Conservation (phyloP, 2,113 vertebrate species). For the Cacatua alba region DNA sequence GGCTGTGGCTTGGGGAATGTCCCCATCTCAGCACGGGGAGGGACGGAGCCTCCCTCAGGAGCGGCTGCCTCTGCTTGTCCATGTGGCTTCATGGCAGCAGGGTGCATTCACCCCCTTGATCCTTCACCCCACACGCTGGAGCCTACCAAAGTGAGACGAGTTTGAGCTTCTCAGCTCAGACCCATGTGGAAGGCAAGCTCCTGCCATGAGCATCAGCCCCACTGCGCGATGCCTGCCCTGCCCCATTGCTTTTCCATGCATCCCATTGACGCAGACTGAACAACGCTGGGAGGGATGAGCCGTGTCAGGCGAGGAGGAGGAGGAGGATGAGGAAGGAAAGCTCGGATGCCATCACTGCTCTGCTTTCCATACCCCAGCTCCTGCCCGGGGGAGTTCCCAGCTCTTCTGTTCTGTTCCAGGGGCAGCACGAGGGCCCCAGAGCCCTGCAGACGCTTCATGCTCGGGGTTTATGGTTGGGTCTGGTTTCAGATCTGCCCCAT, state of each 20-base stretch:
- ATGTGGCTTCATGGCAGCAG: background rate
- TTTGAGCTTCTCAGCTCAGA: no score
- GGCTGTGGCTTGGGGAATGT: background rate
- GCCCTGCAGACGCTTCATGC: background rate
- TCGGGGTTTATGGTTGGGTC: constrained; percentile 5
- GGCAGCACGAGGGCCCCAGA: background rate
- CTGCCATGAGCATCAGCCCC: no score
- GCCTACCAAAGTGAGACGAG: no score
- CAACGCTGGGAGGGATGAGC: background rate
- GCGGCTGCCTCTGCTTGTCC: background rate
- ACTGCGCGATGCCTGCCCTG: background rate
- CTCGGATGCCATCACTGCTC: background rate
- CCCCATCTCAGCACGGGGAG: background rate
- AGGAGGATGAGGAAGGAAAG: background rate
- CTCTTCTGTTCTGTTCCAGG: constrained; percentile 43
- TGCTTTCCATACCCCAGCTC: background rate
- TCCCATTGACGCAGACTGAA: background rate
- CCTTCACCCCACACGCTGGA: no score
- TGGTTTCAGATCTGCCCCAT: constrained; percentile 43
- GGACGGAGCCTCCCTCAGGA: background rate
- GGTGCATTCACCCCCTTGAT: no score
- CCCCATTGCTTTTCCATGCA: background rate
- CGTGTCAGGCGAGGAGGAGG: background rate
- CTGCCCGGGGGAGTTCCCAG: background rate
- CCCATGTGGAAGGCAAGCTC: no score